Percentiles rank a stretch among this genome's conserved stretches.
Evolutionary conservation across 92 coral and sea anemone species (phyloP).

Genomic region (Palythoa heliodiscus): DNA sequence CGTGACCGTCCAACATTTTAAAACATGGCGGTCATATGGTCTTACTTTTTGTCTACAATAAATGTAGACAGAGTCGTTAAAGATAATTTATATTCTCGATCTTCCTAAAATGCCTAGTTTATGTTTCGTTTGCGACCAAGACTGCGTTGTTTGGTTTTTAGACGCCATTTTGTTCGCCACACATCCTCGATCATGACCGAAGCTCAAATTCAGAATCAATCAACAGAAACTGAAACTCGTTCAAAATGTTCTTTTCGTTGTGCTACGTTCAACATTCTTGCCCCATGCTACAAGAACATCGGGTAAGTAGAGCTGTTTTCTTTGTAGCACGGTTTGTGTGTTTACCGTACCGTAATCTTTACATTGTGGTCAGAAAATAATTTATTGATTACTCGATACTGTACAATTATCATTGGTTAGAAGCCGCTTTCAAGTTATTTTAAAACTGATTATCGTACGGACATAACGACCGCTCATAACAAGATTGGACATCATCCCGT

Average conservation of each 20-base stretch:
- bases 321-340: neutral
- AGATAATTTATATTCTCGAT: neutral
- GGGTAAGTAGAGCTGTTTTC: conserved; percentile 7
- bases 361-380: too few relatives aligned
- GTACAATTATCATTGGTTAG: too few relatives aligned
- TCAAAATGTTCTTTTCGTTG: conserved; percentile 41
- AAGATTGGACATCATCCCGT: too few relatives aligned
- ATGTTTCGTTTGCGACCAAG: conserved; percentile 33
- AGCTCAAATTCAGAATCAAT: neutral
- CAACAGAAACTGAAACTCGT: neutral
- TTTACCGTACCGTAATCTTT: neutral
- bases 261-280: conserved; percentile 42
- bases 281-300: conserved; percentile 41
- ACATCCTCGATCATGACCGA: conserved; percentile 41
- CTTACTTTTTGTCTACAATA: neutral
- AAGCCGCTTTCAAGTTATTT: too few relatives aligned
- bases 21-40: neutral
- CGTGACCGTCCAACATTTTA: too few relatives aligned
- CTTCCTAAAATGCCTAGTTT: conserved; percentile 39
- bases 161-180: conserved; percentile 23
- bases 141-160: conserved; percentile 34
- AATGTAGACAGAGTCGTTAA: neutral
- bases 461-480: too few relatives aligned
- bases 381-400: too few relatives aligned
- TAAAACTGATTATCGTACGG: too few relatives aligned